Evolutionary conservation across 2,888 invertebrate genomes (phyloP).

Genomic region (Luffia ferchaultella): DNA sequence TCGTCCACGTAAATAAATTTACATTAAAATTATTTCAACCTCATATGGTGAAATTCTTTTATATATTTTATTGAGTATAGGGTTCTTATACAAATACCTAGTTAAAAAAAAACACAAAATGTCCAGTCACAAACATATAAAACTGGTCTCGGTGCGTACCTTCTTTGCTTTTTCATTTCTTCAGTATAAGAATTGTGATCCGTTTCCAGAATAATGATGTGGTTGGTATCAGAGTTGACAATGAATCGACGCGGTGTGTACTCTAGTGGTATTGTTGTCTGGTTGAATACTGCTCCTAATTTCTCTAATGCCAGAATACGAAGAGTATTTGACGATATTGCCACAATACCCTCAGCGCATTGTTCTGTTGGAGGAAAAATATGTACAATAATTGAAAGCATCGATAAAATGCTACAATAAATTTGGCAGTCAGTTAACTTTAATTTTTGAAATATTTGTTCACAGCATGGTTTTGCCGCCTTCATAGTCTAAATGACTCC

Average conservation of each 20-base stretch:
- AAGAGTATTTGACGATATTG: constrained; percentile 96
- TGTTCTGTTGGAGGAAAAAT: constrained; percentile 72
- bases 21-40: no score
- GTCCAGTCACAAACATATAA: no score
- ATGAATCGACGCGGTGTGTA: constrained; percentile 96
- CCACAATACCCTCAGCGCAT: constrained; percentile 99
- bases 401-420: constrained; percentile 16
- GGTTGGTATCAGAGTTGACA: constrained; percentile 89
- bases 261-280: constrained; percentile 90
- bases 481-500: constrained; percentile 62
- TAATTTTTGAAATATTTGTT: no score
- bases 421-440: no score
- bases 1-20: no score
- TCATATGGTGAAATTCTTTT: no score
- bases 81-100: no score
- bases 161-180: constrained; percentile 90
- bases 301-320: constrained; percentile 98
- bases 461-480: constrained; percentile 69
- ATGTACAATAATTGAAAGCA: constrained; percentile 1
- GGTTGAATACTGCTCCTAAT: constrained; percentile 98
- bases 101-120: no score
- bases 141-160: no score
- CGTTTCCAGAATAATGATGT: constrained; percentile 92
- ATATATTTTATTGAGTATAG: no score
- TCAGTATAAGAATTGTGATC: constrained; percentile 99